These are phyloP conservation scores for Globodera ellingtonae DNA, from an alignment of 1,140 invertebrate species.

Conservation along the genomic window DNA sequence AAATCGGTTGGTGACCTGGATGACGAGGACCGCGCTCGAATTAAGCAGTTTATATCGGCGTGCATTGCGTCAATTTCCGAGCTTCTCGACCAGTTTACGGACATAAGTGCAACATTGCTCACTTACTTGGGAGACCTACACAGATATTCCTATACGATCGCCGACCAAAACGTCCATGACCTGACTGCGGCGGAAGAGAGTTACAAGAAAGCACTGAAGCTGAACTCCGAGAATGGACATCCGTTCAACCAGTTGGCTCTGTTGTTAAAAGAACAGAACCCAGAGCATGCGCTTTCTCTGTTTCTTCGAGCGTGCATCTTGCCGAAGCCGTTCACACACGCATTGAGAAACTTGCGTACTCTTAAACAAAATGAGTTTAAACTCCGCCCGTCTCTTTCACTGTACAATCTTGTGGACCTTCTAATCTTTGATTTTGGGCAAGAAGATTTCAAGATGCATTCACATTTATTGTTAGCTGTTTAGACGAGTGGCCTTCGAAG, in stretches of 20 bases:
- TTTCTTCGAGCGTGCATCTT: constrained; percentile 6
- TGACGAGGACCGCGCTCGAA: background rate
- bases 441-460: background rate
- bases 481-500: constrained; percentile 20
- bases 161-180: constrained; percentile 2
- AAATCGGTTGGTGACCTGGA: constrained; percentile 13
- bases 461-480: background rate
- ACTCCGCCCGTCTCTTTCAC: background rate
- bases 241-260: constrained; percentile 24
- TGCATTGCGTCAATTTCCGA: constrained; percentile 7
- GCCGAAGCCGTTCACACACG: constrained; percentile 1
- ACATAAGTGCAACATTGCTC: background rate
- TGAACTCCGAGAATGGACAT: constrained; percentile 9
- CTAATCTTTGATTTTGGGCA: background rate
- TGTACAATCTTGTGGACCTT: background rate
- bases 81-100: constrained; percentile 4
- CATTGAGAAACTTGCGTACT: constrained; percentile 7
- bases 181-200: constrained; percentile 4
- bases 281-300: background rate
- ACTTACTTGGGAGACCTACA: constrained; percentile 15
- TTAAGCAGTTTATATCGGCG: constrained; percentile 19
- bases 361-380: constrained; percentile 10
- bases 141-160: constrained; percentile 19
- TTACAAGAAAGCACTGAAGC: constrained; percentile 16
- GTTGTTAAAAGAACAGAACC: constrained; percentile 4